Base-by-base conservation (phyloP, 2,888 invertebrate genomes). In the Cepaea hortensis region DNA sequence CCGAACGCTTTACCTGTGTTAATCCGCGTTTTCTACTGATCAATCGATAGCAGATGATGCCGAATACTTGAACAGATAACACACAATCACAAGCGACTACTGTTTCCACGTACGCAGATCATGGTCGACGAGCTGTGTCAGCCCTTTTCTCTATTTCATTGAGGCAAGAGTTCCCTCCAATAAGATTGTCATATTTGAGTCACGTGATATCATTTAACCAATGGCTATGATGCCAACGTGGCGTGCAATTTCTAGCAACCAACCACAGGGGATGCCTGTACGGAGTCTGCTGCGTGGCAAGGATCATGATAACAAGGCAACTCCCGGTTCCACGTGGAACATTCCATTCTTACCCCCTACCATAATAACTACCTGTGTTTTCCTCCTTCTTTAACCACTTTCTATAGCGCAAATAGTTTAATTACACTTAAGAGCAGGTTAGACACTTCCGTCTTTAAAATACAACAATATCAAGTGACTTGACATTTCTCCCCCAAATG, bases 181-280 rank as follows among this genome's bases (percentile, higher is more conserved):
- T 89, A n/a, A 87, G 72, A 72, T 23, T 18, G 5, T 50, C 5
- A 7, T 2, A 15, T 68, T 65, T 5, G 62, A 48, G 85, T 83
- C 90, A 88, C 55, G 88, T 90, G 90, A 87, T 73, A 7, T n/a
- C 3, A 20, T 11, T 3, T 4, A 72, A 23, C 90, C 90, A 90
- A 90, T 90, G 73, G 79, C 77, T 70, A 61, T 15, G 50, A 20
- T 88, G 88, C 88, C 90, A 89, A 89, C 90, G 89, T 90, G 90
- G 89, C 88, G 75, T 68, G 83, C 62, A 86, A 80, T 61, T 81
- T 84, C 50, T 55, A 85, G 83, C 70, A 72, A 81, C 62, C 61
- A 85, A 81, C 87, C 82, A 72, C 55, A 18, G n/a, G 23, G 68
- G 62, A 55, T 61, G 46, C 61, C 15, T n/a, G 70, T 68, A 75